These are phyloP conservation scores for Keiferia lycopersicella DNA, from an alignment of 2,888 invertebrate genomes.

Conservation along the genomic window DNA sequence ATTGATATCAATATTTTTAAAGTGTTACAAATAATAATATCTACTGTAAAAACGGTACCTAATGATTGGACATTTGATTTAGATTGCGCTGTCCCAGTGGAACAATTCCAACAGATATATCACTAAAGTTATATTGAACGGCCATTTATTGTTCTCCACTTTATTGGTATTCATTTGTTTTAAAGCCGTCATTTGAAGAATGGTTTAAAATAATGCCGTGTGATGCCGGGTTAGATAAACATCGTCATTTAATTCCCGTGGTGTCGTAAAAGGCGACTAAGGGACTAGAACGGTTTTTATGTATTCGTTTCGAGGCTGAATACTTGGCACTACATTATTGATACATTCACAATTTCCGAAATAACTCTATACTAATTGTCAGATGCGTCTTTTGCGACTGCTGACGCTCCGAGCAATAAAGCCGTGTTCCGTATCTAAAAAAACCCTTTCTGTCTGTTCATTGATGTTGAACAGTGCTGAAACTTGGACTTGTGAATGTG, in stretches of 20 bases:
- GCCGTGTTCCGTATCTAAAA: too few relatives aligned
- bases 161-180: background rate
- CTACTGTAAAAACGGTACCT: background rate
- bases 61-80: conserved; percentile 7
- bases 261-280: too few relatives aligned
- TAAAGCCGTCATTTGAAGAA: conserved; percentile 7
- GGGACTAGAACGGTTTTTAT: too few relatives aligned
- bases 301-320: too few relatives aligned
- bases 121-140: background rate
- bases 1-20: conserved; percentile 2
- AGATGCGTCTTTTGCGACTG: too few relatives aligned
- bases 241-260: too few relatives aligned
- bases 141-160: background rate
- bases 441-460: background rate
- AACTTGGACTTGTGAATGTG: background rate
- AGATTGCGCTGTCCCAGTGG: conserved; percentile 1
- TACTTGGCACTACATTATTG: too few relatives aligned
- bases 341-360: too few relatives aligned
- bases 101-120: background rate
- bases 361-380: too few relatives aligned
- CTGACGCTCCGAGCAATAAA: too few relatives aligned
- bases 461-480: background rate
- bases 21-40: background rate
- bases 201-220: too few relatives aligned
- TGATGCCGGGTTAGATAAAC: too few relatives aligned